Conservation (phyloP, 1,140 invertebrate genomes). For the Brachionus plicatilis region DNA sequence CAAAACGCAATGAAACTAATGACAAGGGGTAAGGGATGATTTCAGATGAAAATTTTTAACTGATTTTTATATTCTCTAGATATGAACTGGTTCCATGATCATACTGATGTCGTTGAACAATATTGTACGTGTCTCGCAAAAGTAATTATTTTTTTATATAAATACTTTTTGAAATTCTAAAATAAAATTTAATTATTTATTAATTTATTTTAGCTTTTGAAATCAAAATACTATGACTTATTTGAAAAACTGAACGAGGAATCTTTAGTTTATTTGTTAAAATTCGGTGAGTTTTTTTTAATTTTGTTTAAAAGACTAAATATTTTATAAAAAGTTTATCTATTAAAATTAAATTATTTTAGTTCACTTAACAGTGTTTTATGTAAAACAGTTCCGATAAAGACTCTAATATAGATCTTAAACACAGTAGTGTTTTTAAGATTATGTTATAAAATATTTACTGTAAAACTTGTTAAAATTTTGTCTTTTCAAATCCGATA, state of each 20-base stretch:
- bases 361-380: too few relatives aligned
- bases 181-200: neutral
- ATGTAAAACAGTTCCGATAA: too few relatives aligned
- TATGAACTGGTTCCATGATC: constrained; percentile 40
- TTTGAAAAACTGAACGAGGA: constrained; percentile 27
- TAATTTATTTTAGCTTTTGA: neutral
- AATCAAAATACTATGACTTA: constrained; percentile 39
- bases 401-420: too few relatives aligned
- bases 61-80: neutral
- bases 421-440: too few relatives aligned
- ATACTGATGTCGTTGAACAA: constrained; percentile 38
- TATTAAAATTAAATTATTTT: too few relatives aligned
- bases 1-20: constrained; percentile 36
- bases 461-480: too few relatives aligned
- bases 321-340: too few relatives aligned
- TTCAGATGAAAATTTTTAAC: neutral
- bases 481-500: too few relatives aligned
- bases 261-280: constrained; percentile 9
- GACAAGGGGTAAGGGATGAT: neutral
- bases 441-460: too few relatives aligned
- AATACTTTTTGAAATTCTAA: too few relatives aligned
- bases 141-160: neutral
- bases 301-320: too few relatives aligned
- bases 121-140: constrained; percentile 32
- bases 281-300: constrained; percentile 5